Conservation (phyloP, 2,888 invertebrate species). For the Dryocosmus kuriphilus region DNA sequence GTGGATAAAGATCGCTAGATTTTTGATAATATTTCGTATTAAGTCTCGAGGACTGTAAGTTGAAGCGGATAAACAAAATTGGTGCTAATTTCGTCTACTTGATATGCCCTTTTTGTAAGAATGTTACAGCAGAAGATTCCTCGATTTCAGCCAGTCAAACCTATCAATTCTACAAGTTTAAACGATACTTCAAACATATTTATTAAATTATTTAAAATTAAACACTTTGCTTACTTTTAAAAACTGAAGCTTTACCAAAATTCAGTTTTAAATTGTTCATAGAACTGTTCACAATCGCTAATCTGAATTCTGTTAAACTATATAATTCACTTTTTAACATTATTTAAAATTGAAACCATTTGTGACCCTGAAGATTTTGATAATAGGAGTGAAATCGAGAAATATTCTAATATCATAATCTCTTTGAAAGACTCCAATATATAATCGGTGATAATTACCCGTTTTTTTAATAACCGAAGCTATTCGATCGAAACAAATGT, state of each 20-base stretch:
- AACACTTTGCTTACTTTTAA: too few species aligned
- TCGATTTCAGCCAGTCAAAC: not conserved
- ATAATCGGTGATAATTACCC: slow-evolving; percentile 23
- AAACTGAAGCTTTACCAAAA: too few species aligned
- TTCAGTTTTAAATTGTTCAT: too few species aligned
- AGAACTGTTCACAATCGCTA: too few species aligned
- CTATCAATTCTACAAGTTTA: not conserved
- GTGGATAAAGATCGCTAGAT: slow-evolving; percentile 1
- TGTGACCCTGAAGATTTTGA: not conserved
- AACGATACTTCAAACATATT: not conserved
- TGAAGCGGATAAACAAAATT: slow-evolving; percentile 32
- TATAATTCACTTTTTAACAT: not conserved
- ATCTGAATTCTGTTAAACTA: too few species aligned
- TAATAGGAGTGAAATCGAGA: not conserved
- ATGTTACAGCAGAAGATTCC: not conserved
- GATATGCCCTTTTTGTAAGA: slow-evolving; percentile 33
- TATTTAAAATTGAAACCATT: not conserved
- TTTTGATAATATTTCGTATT: not conserved
- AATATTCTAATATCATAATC: slow-evolving; percentile 9
- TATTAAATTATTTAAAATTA: not conserved
- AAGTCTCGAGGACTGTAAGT: slow-evolving; percentile 19
- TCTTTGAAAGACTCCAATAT: not conserved
- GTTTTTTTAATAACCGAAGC: slow-evolving; percentile 51
- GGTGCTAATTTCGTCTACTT: slow-evolving; percentile 27
- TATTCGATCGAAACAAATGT: slow-evolving; percentile 50